A percentile compares a stretch with the other conserved stretches of the same genome.
phyloP scores from a whole-genome alignment of 2,113 vertebrate species.

The Neotoma lepida region DNA sequence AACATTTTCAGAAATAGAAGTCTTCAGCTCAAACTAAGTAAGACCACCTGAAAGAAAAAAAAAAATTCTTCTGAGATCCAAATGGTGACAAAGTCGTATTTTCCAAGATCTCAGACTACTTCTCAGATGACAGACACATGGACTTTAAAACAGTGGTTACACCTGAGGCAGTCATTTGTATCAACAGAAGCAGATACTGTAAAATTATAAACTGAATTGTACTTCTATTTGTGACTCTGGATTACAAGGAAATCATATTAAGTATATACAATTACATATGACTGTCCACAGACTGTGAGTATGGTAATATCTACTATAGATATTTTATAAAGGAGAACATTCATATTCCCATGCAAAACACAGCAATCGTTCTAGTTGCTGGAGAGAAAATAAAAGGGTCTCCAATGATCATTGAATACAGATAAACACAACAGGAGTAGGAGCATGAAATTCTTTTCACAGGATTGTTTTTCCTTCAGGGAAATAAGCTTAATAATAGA shows the following conservation, averaged over 20 bases:
- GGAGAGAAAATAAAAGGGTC: conserved; percentile 28
- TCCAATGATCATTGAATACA: neutral
- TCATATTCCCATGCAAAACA: conserved; percentile 11
- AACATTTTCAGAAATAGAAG: neutral
- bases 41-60: neutral
- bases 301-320: neutral
- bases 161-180: neutral
- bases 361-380: conserved; percentile 24
- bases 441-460: neutral
- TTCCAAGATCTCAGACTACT: conserved; percentile 3
- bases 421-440: neutral
- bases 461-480: conserved; percentile 6
- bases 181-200: neutral
- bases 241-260: conserved; percentile 27
- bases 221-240: conserved; percentile 9
- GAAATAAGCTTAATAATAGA: conserved; percentile 47
- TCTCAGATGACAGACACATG: conserved; percentile 53
- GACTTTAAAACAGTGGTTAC: conserved; percentile 36
- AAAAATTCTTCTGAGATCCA: conserved; percentile 45
- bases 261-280: conserved; percentile 23
- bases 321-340: neutral
- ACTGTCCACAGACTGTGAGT: neutral
- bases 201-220: conserved; percentile 19
- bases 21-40: neutral
- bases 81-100: conserved; percentile 35